Base-by-base conservation (phyloP, 1,140 invertebrate species). In the Geopemphigus sp. region DNA sequence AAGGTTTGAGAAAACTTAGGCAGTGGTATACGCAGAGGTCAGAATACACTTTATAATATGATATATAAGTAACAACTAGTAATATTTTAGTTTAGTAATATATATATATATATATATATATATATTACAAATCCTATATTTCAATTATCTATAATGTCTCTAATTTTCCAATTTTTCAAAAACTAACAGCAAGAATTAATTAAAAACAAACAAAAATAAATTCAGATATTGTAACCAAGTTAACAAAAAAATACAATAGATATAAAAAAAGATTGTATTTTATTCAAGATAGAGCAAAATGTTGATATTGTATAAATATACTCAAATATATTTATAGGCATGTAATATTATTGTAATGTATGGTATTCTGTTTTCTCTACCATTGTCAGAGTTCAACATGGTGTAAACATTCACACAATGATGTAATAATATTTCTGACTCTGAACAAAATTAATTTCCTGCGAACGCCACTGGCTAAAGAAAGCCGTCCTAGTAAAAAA, bases 21-120 rank as follows among this genome's bases (percentile, higher is more conserved):
- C 74, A 78, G 74, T 78, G 74, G 74, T 78, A 57, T 78, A 78
- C 74, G 74, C 74, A 78, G 74, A 78, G 54, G 74, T 63, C 74
- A 63, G 74, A 78, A 78, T 78, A 63, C 45, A 78, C 57, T 78
- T 45, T 47, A 50, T 76, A 78, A 78, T 63, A 63, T 45, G 56
- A 76, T 61, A 72, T 54, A 61, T 50, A 63, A 68, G 32, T 61
- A 63, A 78, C 39, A 78, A 50, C 57, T 61, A 61, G 29, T 45
- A 74, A 74, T 74, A 29, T 74, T 74, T 57, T 59, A 45, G 57
- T 74, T 74, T 74, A 50, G 12, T 54, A 19, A 54, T 54, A 19
- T 19, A 19, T 54, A 54, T 64, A 64, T 64, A 59, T 59, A 59
- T 22, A 57, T 59, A 26, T 22, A 66, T 22, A 22, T 57, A 57